Percentiles rank a stretch among this genome's conserved stretches.
These are phyloP conservation scores for Calypte anna DNA, from an alignment of 2,113 vertebrate genomes.

Conservation along the genomic window DNA sequence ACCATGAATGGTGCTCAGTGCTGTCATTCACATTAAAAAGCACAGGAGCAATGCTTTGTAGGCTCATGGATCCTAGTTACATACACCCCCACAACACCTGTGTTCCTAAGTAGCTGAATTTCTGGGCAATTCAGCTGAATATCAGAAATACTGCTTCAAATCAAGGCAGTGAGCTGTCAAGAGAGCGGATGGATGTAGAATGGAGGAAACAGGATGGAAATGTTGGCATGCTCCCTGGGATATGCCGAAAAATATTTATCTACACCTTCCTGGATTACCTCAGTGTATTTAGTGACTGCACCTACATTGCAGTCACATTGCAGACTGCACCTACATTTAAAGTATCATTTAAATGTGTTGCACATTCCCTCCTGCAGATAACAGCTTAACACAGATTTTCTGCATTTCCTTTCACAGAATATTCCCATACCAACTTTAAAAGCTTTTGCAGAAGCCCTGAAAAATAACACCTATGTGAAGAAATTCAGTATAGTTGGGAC, in stretches of 20 bases:
- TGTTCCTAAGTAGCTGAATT: background rate
- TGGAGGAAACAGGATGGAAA: background rate
- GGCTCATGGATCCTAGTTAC: background rate
- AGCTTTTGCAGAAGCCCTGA: conserved; percentile 90
- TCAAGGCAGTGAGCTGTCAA: background rate
- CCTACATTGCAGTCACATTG: too few relatives aligned
- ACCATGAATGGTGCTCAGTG: background rate
- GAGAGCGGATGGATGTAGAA: background rate
- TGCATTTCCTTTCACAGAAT: conserved; percentile 80
- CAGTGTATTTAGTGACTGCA: background rate
- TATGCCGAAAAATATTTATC: background rate
- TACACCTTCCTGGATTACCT: background rate
- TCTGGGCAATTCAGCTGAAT: background rate
- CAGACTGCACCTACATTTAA: background rate
- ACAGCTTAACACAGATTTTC: background rate
- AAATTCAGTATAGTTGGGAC: conserved; percentile 96
- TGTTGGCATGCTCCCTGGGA: background rate
- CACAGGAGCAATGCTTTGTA: background rate
- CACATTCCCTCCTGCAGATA: background rate
- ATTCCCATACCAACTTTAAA: conserved; percentile 92
- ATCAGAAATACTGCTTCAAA: background rate
- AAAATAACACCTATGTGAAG: conserved; percentile 88
- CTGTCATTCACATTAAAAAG: accelerated
- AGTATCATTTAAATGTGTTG: background rate
- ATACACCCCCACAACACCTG: accelerated